Percentiles rank a stretch among this genome's conserved stretches.
Conservation (phyloP, 2,888 invertebrate genomes). For the Barypeithes pellucidus region DNA sequence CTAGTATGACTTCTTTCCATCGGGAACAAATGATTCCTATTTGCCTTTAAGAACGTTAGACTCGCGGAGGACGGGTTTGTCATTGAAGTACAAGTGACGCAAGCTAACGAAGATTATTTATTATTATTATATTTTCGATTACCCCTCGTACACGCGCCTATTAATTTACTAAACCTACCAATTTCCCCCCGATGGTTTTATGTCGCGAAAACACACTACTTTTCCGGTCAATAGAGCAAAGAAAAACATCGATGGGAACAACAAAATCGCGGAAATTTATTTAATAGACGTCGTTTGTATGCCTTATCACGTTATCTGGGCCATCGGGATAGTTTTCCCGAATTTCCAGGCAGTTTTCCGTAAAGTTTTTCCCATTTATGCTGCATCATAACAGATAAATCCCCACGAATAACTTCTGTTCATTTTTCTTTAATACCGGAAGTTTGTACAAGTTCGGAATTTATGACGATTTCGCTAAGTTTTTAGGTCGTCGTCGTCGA, state of each 20-base stretch:
- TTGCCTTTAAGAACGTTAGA: too few species aligned
- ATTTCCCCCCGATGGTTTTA: constrained; percentile 6
- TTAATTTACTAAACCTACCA: constrained; percentile 1
- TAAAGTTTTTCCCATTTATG: constrained; percentile 48
- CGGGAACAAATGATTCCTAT: too few species aligned
- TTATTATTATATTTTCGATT: too few species aligned
- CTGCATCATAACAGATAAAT: constrained; percentile 49
- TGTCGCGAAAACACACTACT: constrained; percentile 12
- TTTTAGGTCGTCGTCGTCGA: constrained; percentile 23
- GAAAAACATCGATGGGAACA: constrained; percentile 40
- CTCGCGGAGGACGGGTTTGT: too few species aligned
- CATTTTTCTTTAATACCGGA: constrained; percentile 48
- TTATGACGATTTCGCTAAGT: constrained; percentile 42
- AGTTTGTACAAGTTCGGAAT: constrained; percentile 48
- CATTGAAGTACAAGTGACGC: too few species aligned
- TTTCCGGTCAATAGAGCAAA: constrained; percentile 44
- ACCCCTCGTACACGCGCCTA: too few species aligned
- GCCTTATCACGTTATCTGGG: constrained; percentile 50
- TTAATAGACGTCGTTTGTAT: constrained; percentile 41
- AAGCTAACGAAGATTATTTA: too few species aligned
- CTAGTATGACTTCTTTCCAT: too few species aligned
- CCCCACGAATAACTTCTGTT: constrained; percentile 46
- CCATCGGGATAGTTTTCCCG: constrained; percentile 40
- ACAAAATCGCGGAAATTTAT: constrained; percentile 41
- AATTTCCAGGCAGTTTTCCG: constrained; percentile 54